Evolutionary conservation across 2,113 vertebrate genomes (phyloP).

Genomic region (Nymphicus hollandicus): DNA sequence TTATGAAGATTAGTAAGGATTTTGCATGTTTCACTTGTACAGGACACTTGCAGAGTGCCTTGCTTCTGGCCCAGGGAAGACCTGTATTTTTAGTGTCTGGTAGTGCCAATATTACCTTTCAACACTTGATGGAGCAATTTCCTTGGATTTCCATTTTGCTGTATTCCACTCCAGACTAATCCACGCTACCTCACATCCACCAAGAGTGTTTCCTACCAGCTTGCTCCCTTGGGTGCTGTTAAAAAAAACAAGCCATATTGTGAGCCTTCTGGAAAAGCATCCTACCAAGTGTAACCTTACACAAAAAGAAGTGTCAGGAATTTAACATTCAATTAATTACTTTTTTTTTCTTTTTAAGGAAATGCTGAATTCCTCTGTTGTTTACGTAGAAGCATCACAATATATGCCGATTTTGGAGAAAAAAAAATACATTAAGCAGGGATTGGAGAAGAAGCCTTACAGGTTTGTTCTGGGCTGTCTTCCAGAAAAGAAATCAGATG

Average conservation of each 20-base stretch:
- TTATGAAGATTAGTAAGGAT: accelerated
- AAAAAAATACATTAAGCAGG: not conserved
- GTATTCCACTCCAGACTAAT: not conserved
- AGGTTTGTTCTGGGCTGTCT: not conserved
- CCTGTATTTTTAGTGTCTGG: not conserved
- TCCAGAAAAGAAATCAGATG: not conserved
- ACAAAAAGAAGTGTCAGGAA: not conserved
- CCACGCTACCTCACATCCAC: not conserved
- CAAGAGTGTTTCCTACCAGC: not conserved
- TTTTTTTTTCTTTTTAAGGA: not conserved
- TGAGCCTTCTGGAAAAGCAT: not conserved
- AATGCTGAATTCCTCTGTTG: not conserved
- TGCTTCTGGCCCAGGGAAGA: not conserved
- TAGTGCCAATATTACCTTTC: constrained; percentile 33
- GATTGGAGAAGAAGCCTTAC: not conserved
- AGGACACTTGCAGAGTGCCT: not conserved
- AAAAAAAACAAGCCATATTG: not conserved
- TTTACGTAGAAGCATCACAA: not conserved
- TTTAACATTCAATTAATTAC: not conserved
- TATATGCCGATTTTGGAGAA: not conserved
- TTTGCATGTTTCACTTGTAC: not conserved
- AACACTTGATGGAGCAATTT: constrained; percentile 64
- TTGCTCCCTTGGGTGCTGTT: not conserved
- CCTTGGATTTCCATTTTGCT: not conserved
- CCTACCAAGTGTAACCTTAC: not conserved